Evolutionary conservation across 2,888 invertebrate species (phyloP).

Genomic region (Ceratothoa steindachneri): DNA sequence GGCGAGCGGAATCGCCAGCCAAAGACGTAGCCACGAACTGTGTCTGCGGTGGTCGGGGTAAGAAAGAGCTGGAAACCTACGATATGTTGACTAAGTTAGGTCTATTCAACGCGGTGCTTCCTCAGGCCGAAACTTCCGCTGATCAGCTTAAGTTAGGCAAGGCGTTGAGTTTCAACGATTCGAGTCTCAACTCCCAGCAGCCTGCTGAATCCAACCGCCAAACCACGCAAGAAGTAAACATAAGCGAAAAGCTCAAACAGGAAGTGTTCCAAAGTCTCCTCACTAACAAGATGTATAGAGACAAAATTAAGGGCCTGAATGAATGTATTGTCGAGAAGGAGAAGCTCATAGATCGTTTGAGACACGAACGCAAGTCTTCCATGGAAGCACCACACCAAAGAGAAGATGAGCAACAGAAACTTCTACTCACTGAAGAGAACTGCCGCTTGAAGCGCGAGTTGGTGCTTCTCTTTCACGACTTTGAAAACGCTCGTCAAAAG

Average conservation of each 20-base stretch:
- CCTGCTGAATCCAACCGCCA: background rate
- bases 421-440: background rate
- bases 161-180: constrained; percentile 30
- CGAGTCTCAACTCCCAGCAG: background rate
- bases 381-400: background rate
- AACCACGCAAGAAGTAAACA: background rate
- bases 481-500: background rate
- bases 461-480: background rate
- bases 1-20: background rate
- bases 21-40: background rate
- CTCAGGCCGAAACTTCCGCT: constrained; percentile 14
- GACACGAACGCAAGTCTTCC: background rate
- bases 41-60: background rate
- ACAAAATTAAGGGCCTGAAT: background rate
- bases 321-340: background rate
- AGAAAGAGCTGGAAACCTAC: constrained; percentile 24
- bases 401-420: background rate
- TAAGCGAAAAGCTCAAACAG: constrained; percentile 11
- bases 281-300: constrained; percentile 18
- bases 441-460: background rate
- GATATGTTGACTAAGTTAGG: constrained; percentile 31
- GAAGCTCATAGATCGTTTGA: background rate
- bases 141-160: background rate
- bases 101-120: constrained; percentile 19
- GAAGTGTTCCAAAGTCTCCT: constrained; percentile 30